A percentile compares a stretch with the other conserved stretches of the same genome.
Evolutionary conservation across 2,113 vertebrate genomes (phyloP).

Genomic region (Redunca redunca): DNA sequence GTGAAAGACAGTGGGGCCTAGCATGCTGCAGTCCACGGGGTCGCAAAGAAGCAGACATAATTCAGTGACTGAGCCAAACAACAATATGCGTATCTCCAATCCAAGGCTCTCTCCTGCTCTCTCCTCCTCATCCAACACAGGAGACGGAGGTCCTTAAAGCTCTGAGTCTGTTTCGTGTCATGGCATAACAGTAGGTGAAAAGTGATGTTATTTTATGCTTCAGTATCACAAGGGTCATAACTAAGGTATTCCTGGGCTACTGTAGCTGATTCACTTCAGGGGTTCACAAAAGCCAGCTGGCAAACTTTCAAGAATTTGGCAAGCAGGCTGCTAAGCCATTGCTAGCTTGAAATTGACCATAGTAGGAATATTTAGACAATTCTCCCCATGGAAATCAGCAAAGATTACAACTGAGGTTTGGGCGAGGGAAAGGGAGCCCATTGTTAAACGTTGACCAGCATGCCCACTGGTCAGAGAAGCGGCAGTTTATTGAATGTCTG

Average conservation of each 20-base stretch:
- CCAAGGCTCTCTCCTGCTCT: background rate
- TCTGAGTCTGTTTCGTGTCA: background rate
- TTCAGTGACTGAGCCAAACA: background rate
- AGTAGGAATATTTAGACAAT: background rate
- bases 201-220: background rate
- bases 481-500: background rate
- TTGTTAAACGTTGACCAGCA: background rate
- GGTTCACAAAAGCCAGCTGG: background rate
- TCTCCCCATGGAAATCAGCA: background rate
- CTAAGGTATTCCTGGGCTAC: background rate
- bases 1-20: background rate
- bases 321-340: background rate
- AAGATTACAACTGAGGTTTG: no score
- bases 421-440: accelerated
- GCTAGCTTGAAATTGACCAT: background rate
- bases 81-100: accelerated
- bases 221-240: accelerated
- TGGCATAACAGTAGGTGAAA: background rate
- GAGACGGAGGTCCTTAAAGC: background rate
- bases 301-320: background rate
- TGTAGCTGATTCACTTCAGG: background rate
- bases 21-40: background rate
- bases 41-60: background rate
- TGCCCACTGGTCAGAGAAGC: background rate
- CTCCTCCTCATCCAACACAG: background rate